These are phyloP conservation scores for Progne subis DNA, from an alignment of 2,113 vertebrate genomes.

Conservation along the genomic window DNA sequence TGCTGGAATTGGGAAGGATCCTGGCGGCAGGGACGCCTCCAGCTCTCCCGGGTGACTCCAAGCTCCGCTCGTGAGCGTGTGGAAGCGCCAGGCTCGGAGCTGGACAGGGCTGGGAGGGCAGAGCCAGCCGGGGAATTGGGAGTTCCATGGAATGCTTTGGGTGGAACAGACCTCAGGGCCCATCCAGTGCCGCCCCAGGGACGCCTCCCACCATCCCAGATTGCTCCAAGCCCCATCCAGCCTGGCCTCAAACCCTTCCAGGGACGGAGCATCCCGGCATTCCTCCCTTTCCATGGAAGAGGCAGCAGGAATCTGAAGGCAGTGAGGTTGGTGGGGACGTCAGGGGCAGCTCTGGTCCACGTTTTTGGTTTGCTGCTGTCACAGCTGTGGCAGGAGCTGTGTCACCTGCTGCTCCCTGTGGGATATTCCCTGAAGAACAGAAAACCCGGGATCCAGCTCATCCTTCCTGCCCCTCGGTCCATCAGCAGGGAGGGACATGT, in stretches of 20 bases:
- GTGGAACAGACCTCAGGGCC: background rate
- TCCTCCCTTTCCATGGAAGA: background rate
- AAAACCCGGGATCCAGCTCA: accelerated
- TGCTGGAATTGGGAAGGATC: background rate
- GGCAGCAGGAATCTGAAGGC: background rate
- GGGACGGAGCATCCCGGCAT: background rate
- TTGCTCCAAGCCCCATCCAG: background rate
- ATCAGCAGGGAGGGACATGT: accelerated
- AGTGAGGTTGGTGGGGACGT: background rate
- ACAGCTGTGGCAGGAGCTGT: background rate
- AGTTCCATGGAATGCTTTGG: background rate
- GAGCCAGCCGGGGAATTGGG: background rate
- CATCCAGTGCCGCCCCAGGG: background rate
- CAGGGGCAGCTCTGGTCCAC: background rate
- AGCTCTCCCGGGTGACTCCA: background rate
- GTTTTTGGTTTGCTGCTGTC: background rate
- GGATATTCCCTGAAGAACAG: background rate
- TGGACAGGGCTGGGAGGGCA: accelerated
- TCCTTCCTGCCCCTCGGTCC: background rate
- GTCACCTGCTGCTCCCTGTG: background rate
- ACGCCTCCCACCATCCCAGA: background rate
- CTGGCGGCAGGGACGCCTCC: background rate
- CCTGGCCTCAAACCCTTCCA: background rate
- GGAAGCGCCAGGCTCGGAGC: background rate
- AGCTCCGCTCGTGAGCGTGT: no score